Percentiles rank a stretch among this genome's conserved stretches.
These are phyloP conservation scores for Callocephalon fimbriatum DNA, from an alignment of 2,113 vertebrate genomes.

Conservation along the genomic window DNA sequence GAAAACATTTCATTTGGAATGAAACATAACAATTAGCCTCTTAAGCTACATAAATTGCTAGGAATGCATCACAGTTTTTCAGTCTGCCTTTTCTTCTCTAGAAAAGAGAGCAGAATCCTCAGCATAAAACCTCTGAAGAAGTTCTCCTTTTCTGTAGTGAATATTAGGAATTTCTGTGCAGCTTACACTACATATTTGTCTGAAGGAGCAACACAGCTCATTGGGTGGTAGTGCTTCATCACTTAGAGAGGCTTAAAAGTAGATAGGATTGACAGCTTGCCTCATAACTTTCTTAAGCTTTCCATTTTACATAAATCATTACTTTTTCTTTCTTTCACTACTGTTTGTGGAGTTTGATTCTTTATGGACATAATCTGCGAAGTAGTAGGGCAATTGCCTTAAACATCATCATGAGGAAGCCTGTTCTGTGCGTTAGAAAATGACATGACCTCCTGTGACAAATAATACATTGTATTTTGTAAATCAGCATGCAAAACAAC, in stretches of 20 bases:
- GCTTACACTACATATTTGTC: neutral
- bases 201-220: neutral
- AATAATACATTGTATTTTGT: accelerated
- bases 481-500: neutral
- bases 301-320: neutral
- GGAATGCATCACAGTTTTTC: neutral
- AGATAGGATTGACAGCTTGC: neutral
- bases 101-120: neutral
- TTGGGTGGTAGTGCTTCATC: neutral
- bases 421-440: neutral
- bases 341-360: neutral
- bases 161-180: neutral
- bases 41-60: neutral
- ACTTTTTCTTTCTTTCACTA: neutral
- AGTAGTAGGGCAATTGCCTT: neutral
- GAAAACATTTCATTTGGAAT: neutral
- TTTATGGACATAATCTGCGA: neutral
- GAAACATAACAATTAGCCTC: neutral
- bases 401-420: neutral
- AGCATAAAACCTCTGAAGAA: neutral
- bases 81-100: neutral
- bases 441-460: neutral
- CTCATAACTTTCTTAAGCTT: neutral
- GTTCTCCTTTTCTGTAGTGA: neutral
- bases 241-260: neutral